Evolutionary conservation across 2,888 invertebrate species (phyloP).

Genomic region (Neoaliturus tenellus): DNA sequence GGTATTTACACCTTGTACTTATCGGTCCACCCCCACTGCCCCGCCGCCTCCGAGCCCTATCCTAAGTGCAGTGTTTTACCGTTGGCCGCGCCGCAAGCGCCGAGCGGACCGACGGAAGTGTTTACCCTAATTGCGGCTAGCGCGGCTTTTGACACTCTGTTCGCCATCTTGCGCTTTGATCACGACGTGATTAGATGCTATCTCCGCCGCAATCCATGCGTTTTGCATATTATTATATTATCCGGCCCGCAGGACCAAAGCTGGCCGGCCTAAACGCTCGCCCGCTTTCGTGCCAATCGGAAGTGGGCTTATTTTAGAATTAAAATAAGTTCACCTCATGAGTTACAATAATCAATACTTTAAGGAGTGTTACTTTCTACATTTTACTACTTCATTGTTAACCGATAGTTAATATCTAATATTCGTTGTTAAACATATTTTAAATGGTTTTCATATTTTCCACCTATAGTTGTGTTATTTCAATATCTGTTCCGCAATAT

Average conservation of each 20-base stretch:
- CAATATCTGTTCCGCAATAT: no score
- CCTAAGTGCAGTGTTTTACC: not conserved
- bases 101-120: not conserved
- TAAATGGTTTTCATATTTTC: no score
- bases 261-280: not conserved
- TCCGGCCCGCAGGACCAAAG: not conserved
- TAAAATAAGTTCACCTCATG: no score
- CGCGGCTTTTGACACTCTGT: slow-evolving; percentile 24
- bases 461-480: no score
- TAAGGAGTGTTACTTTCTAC: no score
- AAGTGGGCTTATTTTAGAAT: not conserved
- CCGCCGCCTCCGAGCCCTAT: no score
- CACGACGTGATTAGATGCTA: slow-evolving; percentile 1
- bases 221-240: slow-evolving; percentile 13
- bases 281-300: not conserved
- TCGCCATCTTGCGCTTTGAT: slow-evolving; percentile 36
- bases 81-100: not conserved
- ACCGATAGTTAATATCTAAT: no score
- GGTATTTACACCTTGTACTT: no score
- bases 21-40: no score
- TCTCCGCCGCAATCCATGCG: not conserved
- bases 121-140: slow-evolving; percentile 22
- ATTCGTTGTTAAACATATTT: no score
- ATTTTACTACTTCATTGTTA: no score
- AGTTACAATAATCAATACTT: no score